Conservation (phyloP, 2,888 invertebrate species). For the Drosophila merina region DNA sequence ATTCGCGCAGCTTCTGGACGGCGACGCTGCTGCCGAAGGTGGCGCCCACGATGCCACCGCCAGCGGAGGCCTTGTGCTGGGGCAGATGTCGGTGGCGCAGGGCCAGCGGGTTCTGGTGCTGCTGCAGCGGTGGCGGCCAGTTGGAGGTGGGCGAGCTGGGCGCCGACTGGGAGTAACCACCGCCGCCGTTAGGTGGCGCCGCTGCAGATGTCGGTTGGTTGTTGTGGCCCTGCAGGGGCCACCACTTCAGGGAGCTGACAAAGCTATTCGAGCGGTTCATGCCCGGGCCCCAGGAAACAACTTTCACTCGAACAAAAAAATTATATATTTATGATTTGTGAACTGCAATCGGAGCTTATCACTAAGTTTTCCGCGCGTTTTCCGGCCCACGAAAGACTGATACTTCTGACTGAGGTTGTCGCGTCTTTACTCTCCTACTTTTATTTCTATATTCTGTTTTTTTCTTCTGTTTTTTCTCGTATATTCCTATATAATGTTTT, state of each 20-base stretch:
- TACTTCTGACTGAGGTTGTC: background rate
- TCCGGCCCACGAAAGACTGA: conserved; percentile 4
- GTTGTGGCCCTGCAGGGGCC: conserved; percentile 81
- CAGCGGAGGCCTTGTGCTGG: conserved; percentile 26
- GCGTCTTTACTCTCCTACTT: conserved; percentile 14
- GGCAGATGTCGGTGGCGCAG: conserved; percentile 13
- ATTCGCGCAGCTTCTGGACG: conserved; percentile 89
- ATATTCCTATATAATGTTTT: too few species aligned
- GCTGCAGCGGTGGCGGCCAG: conserved; percentile 64
- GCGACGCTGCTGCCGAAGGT: conserved; percentile 85
- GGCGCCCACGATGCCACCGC: conserved; percentile 51
- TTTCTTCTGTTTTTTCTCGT: too few species aligned
- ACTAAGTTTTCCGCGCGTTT: conserved; percentile 48
- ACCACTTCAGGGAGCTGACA: conserved; percentile 83
- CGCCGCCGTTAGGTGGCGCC: conserved; percentile 44
- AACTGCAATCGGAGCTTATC: background rate
- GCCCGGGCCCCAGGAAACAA: conserved; percentile 19
- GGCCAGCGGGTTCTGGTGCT: conserved; percentile 13
- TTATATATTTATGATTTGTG: conserved; percentile 3
- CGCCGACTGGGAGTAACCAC: conserved; percentile 67
- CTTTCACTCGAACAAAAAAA: conserved; percentile 39
- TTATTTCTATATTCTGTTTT: background rate
- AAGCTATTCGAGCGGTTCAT: conserved; percentile 84
- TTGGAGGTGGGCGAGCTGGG: conserved; percentile 70
- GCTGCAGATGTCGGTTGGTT: conserved; percentile 54